Evolutionary conservation across 2,797 vertebrate species (phyloP).

Genomic region (Rhinichthys osculus): DNA sequence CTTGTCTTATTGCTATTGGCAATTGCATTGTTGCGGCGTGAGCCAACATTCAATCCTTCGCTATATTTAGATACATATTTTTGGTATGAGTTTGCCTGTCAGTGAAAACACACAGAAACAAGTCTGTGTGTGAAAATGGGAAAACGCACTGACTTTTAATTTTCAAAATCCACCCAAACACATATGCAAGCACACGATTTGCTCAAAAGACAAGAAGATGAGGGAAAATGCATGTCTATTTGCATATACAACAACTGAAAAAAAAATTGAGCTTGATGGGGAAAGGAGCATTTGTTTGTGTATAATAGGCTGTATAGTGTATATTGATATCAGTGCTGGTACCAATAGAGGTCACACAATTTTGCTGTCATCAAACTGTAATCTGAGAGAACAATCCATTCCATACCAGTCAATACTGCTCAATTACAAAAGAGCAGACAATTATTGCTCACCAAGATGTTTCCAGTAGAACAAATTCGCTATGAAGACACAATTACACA

Average conservation of each 20-base stretch:
- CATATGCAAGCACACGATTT: background rate
- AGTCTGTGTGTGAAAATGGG: background rate
- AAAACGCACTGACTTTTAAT: background rate
- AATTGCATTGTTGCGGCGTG: slow-evolving; percentile 25
- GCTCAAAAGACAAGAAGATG: background rate
- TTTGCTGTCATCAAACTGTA: slow-evolving; percentile 49
- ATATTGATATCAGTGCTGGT: background rate
- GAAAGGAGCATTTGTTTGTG: background rate
- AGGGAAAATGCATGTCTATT: background rate
- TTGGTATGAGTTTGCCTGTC: slow-evolving; percentile 20
- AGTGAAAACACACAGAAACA: background rate
- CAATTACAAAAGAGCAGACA: slow-evolving; percentile 60
- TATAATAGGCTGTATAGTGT: slow-evolving; percentile 1
- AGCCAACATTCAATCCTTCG: slow-evolving; percentile 14
- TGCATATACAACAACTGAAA: background rate
- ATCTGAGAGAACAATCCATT: slow-evolving; percentile 61
- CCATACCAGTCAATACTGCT: slow-evolving; percentile 64
- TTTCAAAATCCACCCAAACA: background rate
- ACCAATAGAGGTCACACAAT: slow-evolving; percentile 39
- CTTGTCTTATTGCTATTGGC: slow-evolving; percentile 35
- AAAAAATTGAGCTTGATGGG: background rate
- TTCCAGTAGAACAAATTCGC: slow-evolving; percentile 59
- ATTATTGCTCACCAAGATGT: slow-evolving; percentile 64
- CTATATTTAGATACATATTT: slow-evolving; percentile 9
- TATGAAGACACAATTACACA: slow-evolving; percentile 39